phyloP scores from a whole-genome alignment of 1,140 invertebrate genomes.

The Brachionus angularis region DNA sequence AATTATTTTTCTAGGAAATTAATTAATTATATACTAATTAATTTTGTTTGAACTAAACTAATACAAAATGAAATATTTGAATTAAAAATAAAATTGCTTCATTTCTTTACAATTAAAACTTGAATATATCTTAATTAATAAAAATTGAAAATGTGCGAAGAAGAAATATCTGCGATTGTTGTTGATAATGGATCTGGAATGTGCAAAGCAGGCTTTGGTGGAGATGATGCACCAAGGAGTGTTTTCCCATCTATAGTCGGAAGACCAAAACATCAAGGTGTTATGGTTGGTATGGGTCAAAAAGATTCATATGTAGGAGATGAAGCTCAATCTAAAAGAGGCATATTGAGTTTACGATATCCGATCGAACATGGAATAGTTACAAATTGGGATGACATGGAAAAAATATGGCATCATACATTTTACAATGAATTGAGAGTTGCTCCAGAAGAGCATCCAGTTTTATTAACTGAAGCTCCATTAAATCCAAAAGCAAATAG shows the following conservation, averaged over 20 bases:
- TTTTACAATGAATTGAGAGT: slow-evolving; percentile 47
- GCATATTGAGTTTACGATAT: slow-evolving; percentile 45
- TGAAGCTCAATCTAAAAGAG: slow-evolving; percentile 48
- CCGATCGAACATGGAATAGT: slow-evolving; percentile 47
- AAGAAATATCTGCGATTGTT: slow-evolving; percentile 75
- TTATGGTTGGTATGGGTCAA: slow-evolving; percentile 92
- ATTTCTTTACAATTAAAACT: not conserved
- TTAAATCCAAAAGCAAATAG: slow-evolving; percentile 46
- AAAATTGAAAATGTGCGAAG: slow-evolving; percentile 69
- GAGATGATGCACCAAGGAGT: slow-evolving; percentile 78
- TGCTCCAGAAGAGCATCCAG: slow-evolving; percentile 48
- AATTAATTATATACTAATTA: not conserved
- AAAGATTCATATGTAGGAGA: slow-evolving; percentile 90
- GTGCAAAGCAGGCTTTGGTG: slow-evolving; percentile 85
- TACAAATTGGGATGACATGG: slow-evolving; percentile 48
- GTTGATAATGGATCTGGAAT: slow-evolving; percentile 84
- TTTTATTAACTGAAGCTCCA: slow-evolving; percentile 45
- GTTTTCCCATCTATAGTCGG: slow-evolving; percentile 83
- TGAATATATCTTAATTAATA: no score
- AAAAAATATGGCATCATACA: slow-evolving; percentile 45
- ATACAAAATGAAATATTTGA: not conserved
- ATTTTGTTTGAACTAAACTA: not conserved
- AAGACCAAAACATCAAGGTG: slow-evolving; percentile 73
- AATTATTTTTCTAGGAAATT: not conserved
- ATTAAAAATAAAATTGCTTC: not conserved